Evolutionary conservation across 2,797 vertebrate species (phyloP), one percentile per base, ranked within the genome.

Genomic region (Protosalanx chinensis): DNA sequence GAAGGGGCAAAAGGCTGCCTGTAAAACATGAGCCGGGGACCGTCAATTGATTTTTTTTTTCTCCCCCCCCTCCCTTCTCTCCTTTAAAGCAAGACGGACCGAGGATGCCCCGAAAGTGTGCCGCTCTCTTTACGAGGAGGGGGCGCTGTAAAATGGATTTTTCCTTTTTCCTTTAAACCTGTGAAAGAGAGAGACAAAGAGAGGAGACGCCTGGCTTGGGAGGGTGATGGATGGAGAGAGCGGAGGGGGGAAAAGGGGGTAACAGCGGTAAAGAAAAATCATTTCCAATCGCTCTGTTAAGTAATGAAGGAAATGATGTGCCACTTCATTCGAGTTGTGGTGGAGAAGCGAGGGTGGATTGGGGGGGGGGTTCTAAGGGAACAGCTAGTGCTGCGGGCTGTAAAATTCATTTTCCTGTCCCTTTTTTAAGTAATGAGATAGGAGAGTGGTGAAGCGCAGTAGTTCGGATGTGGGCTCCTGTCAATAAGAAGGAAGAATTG

Each of bases 141-240:
- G 62, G 79, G 77, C 35, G 85, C 83, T 82, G 88, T 90, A 81
- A 90, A 92, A 93, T 91, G 65, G 87, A 92, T 92, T 90, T 91
- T 88, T 27, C 23, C 23, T 84, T 87, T 73, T 86, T 75, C 84
- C 80, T 86, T 89, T 85, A 86, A 84, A 79, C 67, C 67, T 71
- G 68, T 62, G 79, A 86, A 82, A 71, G 82, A 76, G 66, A 78
- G 76, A 82, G 80, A 89, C 87, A 88, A 88, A 85, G 32, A 27
- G 32, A 7, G 61, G n/a, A 58, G 68, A 51, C 64, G 56, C 61
- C 77, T 64, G 78, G 82, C 77, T 72, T 35, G 30, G 30, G 53
- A 20, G 67, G 86, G 77, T 62, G 75, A 69, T 70, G 29, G 72
- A 64, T 23, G 71, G 72, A 76, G 33, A 67, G 72, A 59, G 71